Base-by-base conservation (phyloP, 2,888 invertebrate species). In the Poecilus cupreus region DNA sequence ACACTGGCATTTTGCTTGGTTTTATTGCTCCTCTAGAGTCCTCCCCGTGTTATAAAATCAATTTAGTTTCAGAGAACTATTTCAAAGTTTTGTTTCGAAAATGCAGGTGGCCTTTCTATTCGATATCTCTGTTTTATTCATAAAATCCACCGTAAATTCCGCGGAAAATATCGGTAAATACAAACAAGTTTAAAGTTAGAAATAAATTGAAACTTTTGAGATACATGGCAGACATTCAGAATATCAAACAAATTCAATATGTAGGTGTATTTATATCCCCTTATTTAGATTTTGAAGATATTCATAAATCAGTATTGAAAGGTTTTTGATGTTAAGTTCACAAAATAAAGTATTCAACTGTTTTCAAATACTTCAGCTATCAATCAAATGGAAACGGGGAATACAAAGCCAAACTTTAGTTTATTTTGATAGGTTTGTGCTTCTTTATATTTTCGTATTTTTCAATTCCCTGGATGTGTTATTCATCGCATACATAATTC, bases 291-390 rank as follows among this genome's bases (percentile, higher is more conserved):
- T 75, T 51, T 49, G 22, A 75, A 51, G 49, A 75, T 75, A n/a
- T n/a, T n/a, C n/a, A n/a, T n/a, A 75, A 75, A 75, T 75, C 75
- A 51, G 24, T 24, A 49, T 32, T 75, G 75, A 75, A 51, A 75
- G 75, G 75, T 75, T 75, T 75, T 75, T 32, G 49, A 75, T 51
- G 49, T 49, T 75, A 75, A 75, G 26, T 75, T 51, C 32, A 46
- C 22, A 26, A 60, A 60, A 64, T 32, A 32, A 64, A 32, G 32
- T 64, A 64, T 64, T 64, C 26, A 13, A 22, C 60, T 22, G 22
- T 49, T 49, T 49, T 16, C 49, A 49, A 49, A 49, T 49, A 64
- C 64, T 32, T 64, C 32, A 26, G 64, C 37, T 64, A 64, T 64
- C 64, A 64, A 64, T 64, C 64, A 60, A 60, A 60, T 24, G 60